Evolutionary conservation across 1,140 invertebrate species (phyloP), one percentile per base, ranked within the genome.

Genomic region (Drosophila tropicalis): DNA sequence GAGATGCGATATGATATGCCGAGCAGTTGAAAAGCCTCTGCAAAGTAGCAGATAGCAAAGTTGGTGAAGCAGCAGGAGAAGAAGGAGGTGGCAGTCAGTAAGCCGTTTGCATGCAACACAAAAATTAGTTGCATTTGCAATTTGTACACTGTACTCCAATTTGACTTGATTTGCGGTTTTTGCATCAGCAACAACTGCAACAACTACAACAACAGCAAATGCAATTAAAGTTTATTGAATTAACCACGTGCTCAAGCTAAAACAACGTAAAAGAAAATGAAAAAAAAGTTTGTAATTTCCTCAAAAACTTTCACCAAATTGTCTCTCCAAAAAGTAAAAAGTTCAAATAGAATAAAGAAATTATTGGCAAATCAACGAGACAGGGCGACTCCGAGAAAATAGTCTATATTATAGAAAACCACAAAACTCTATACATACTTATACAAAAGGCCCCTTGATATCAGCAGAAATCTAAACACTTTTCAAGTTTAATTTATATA

Each of bases 151-250:
- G 80, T 65, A 77, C 65, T 74, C 62, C 71, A 66, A 44, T 72
- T 65, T 68, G 70, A 29, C 72, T 79, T 68, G 82, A 86, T 81
- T 86, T 85, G 82, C 72, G 79, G 70, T 78, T 70, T 67, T 51
- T 51, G 44, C 44, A 51, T 22, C 44, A 12, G 17, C 44, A 22
- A 47, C 41, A 44, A n/a, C n/a, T n/a, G 17, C 44, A 22, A 47
- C 22, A 41, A 47, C 44, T 19, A 7, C 44, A 39, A 39, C 36
- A 39, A 22, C 62, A 62, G 54, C 29, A 62, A 72, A 72, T 60
- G 67, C 84, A 87, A 84, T 89, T 89, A 89, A 83, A 83, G 73
- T 78, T 82, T 79, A 83, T 86, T 82, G 83, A 87, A 86, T 86
- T 87, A 87, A 80, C 78, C 83, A 87, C 83, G 83, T 87, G 83